Base-by-base conservation (phyloP, 1,140 invertebrate species). In the Drosophila kohkoa region DNA sequence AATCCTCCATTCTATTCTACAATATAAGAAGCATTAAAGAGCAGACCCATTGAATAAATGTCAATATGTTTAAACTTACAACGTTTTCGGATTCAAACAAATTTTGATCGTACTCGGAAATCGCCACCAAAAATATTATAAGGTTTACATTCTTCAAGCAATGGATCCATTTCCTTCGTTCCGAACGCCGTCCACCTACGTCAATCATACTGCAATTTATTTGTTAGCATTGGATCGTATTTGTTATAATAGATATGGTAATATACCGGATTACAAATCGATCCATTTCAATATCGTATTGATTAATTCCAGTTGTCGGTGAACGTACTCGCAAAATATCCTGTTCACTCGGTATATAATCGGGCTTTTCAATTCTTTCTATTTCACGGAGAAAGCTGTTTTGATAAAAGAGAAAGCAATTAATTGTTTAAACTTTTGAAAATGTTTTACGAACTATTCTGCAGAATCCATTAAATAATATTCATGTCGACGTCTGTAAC, bases 1-100 rank as follows among this genome's bases (percentile, higher is more conserved):
- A 99, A 95, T 99, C 99, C 93, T 99, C 98, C 99, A 99, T 99
- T 94, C 99, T 98, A 95, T 99, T 99, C 98, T 99, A 92, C 46
- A 95, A 43, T 35, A 6, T 45, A 25, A 15, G 10, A 1, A 25
- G 11, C 41, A 4, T 38, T 15, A 2, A n/a, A 11, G 0, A 5
- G 4, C 5, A 13, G 4, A 32, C 11, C 0, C 45, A 38, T 59
- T 13, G 11, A 0, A 16, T 20, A 2, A 52, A 30, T 48, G 16
- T 28, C 8, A 5, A 7, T 7, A 7, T 16, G 4, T 1, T 32
- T 16, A n/a, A 13, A 15, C 62, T 51, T 38, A 96, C 96, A 94
- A 98, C 97, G 94, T 97, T 97, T 94, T 98, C 97, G 77, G 97
- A 98, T 94, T 98, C 97, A 93, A 98, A 98, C 92, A 98, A 94